These are phyloP conservation scores for Coregonus clupeaformis DNA, from an alignment of 2,113 vertebrate species.

Conservation along the genomic window DNA sequence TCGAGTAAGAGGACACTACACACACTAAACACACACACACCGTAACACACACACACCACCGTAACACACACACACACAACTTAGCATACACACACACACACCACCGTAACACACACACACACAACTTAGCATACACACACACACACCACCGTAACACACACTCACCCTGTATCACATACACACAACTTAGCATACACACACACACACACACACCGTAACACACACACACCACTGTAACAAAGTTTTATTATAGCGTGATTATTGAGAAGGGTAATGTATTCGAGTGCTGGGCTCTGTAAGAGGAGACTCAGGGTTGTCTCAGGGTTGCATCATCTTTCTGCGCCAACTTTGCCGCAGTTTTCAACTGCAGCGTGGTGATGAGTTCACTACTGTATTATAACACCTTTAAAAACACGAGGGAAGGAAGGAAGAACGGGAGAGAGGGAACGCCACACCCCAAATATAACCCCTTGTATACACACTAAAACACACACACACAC, in stretches of 20 bases:
- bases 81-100: background rate
- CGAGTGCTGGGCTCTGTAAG: constrained; percentile 29
- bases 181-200: no score
- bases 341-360: constrained; percentile 75
- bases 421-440: constrained; percentile 11
- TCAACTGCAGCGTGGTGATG: constrained; percentile 73
- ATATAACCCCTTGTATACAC: no score
- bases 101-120: background rate
- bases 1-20: background rate
- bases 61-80: background rate
- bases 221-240: background rate
- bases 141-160: background rate
- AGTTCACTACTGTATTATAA: constrained; percentile 1
- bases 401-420: background rate
- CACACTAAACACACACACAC: constrained; percentile 4
- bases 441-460: no score
- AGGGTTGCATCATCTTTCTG: constrained; percentile 76
- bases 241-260: background rate
- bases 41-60: background rate
- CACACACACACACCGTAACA: background rate
- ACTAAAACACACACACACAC: background rate
- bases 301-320: constrained; percentile 66
- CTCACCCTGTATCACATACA: no score
- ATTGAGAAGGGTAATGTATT: background rate
- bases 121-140: constrained; percentile 6